A percentile compares a stretch with the other conserved stretches of the same genome.
Evolutionary conservation across 2,888 invertebrate genomes (phyloP).

Genomic region (Belgica antarctica): DNA sequence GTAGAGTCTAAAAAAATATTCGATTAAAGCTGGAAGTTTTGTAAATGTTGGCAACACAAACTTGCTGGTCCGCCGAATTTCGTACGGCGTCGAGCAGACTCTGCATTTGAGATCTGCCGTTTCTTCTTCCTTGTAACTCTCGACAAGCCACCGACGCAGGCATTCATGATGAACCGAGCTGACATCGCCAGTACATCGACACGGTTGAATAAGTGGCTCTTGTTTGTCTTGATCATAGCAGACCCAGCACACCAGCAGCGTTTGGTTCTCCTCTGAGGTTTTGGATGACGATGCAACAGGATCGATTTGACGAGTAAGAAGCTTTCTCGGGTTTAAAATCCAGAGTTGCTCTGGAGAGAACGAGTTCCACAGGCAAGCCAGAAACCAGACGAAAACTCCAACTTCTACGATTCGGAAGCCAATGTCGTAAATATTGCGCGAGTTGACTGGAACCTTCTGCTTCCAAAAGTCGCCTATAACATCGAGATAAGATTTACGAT

Average conservation of each 20-base stretch:
- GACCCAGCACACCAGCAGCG: slow-evolving; percentile 77
- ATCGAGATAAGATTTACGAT: too few species aligned
- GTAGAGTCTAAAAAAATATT: slow-evolving; percentile 61
- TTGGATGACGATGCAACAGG: slow-evolving; percentile 55
- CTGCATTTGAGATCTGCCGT: slow-evolving; percentile 73
- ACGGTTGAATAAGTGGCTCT: slow-evolving; percentile 85
- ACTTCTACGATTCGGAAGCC: slow-evolving; percentile 89
- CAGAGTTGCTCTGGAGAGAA: slow-evolving; percentile 91
- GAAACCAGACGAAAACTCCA: slow-evolving; percentile 92
- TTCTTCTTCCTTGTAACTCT: slow-evolving; percentile 72
- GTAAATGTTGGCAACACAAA: slow-evolving; percentile 51
- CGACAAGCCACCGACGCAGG: slow-evolving; percentile 82
- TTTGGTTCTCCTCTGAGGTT: slow-evolving; percentile 57
- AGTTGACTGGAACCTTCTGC: slow-evolving; percentile 82
- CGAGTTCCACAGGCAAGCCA: slow-evolving; percentile 93
- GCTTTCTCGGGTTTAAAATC: slow-evolving; percentile 87
- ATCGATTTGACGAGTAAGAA: slow-evolving; percentile 69
- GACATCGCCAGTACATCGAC: slow-evolving; percentile 89
- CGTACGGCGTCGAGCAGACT: slow-evolving; percentile 80
- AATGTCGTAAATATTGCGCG: slow-evolving; percentile 89
- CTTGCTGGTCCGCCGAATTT: slow-evolving; percentile 72
- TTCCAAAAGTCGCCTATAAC: slow-evolving; percentile 95
- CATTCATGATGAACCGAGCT: slow-evolving; percentile 87
- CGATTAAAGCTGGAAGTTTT: neutral
- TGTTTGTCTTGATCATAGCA: slow-evolving; percentile 80